phyloP scores from a whole-genome alignment of 2,888 invertebrate genomes.

The Anaspis maculata region DNA sequence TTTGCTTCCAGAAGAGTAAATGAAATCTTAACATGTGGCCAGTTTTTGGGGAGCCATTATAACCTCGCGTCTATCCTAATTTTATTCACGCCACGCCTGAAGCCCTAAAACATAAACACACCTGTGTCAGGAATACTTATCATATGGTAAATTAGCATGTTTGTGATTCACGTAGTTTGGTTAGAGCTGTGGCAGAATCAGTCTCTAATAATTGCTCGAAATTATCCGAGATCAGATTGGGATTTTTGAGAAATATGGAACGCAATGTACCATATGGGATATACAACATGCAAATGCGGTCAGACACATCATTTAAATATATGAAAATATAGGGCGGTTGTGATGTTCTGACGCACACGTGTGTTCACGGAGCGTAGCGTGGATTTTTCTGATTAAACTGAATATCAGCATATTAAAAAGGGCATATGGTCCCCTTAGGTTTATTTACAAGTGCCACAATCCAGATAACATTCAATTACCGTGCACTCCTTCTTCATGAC shows the following conservation, averaged over 20 bases:
- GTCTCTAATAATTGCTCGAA: too few relatives aligned
- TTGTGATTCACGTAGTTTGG: conserved; percentile 11
- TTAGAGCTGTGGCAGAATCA: too few relatives aligned
- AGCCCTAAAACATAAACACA: conserved; percentile 11
- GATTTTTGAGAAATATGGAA: conserved; percentile 17
- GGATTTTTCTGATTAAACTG: conserved; percentile 32
- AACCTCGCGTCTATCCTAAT: conserved; percentile 23
- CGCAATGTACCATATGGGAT: conserved; percentile 32
- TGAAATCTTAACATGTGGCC: conserved; percentile 27
- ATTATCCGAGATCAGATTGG: too few relatives aligned
- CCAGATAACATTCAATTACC: conserved; percentile 17
- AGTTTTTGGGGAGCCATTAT: too few relatives aligned
- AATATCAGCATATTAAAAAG: conserved; percentile 32
- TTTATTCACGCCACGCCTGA: conserved; percentile 22
- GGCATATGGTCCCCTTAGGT: conserved; percentile 28
- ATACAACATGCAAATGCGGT: conserved; percentile 37
- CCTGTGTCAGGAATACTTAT: conserved; percentile 26
- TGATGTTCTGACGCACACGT: conserved; percentile 34
- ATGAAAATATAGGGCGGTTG: conserved; percentile 33
- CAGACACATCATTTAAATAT: conserved; percentile 37
- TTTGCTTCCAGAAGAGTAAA: too few relatives aligned
- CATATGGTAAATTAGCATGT: conserved; percentile 19
- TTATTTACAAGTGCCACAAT: conserved; percentile 16
- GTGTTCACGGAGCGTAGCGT: conserved; percentile 31
- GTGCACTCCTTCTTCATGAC: too few relatives aligned